These are phyloP conservation scores for Anaspis maculata DNA, from an alignment of 2,888 invertebrate genomes.

Conservation along the genomic window DNA sequence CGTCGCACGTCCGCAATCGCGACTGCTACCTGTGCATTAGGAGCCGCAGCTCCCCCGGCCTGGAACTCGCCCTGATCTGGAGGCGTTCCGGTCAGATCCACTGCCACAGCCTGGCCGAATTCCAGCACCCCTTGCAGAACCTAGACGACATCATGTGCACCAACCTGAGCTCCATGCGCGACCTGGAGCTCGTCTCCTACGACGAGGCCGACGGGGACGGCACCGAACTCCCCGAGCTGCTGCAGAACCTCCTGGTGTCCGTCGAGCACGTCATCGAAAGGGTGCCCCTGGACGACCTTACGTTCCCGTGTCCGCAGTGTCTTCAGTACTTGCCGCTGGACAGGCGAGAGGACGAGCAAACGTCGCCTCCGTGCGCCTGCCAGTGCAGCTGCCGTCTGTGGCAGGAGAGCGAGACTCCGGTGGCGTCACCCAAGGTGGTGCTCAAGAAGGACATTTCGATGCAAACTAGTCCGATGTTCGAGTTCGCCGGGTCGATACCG, in stretches of 20 bases:
- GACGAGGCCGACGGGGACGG: conserved; percentile 39
- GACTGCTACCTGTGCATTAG: conserved; percentile 57
- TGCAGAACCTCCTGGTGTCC: conserved; percentile 57
- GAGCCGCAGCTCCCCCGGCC: conserved; percentile 28
- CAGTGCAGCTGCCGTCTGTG: conserved; percentile 34
- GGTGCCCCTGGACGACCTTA: conserved; percentile 54
- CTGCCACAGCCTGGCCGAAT: conserved; percentile 35
- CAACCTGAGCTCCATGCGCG: conserved; percentile 31
- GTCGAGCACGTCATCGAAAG: conserved; percentile 63
- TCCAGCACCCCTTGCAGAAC: conserved; percentile 27
- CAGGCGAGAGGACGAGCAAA: conserved; percentile 31
- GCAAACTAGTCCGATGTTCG: conserved; percentile 52
- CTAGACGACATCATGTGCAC: conserved; percentile 38
- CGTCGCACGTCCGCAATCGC: conserved; percentile 48
- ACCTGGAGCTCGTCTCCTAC: conserved; percentile 33
- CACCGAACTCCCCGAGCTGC: conserved; percentile 53
- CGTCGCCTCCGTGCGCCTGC: conserved; percentile 39
- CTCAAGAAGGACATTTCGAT: conserved; percentile 41
- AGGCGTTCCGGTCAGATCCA: conserved; percentile 30
- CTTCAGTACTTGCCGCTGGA: conserved; percentile 40
- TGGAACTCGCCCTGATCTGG: conserved; percentile 36
- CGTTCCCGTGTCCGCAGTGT: conserved; percentile 51
- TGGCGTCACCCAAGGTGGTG: conserved; percentile 28
- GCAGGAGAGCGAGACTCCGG: too few species aligned
- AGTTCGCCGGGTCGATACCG: conserved; percentile 58